phyloP scores from a whole-genome alignment of 1,140 invertebrate species.

The Streblospio benedicti region DNA sequence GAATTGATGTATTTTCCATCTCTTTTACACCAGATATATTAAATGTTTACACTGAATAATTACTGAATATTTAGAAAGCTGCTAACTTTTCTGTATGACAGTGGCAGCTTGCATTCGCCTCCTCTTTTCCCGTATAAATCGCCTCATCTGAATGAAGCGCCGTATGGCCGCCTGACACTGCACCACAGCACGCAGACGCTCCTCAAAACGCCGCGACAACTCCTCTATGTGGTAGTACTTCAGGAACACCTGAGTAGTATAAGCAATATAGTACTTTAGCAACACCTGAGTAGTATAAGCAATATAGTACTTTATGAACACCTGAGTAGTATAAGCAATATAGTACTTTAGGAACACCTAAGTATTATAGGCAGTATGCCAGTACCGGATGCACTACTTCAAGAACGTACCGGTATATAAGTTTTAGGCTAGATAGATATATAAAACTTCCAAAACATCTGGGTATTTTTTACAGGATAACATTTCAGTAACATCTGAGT shows the following conservation, averaged over 20 bases:
- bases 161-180: conserved; percentile 63
- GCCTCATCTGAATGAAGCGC: conserved; percentile 58
- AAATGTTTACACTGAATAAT: background rate
- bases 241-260: conserved; percentile 58
- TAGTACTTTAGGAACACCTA: conserved; percentile 64
- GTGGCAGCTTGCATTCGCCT: conserved; percentile 49
- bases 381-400: too few relatives aligned
- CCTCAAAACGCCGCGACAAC: conserved; percentile 67
- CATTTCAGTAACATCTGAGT: too few relatives aligned
- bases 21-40: background rate
- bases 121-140: conserved; percentile 44
- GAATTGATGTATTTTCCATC: background rate
- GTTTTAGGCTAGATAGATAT: too few relatives aligned
- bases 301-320: conserved; percentile 60
- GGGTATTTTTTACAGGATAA: too few relatives aligned
- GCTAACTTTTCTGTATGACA: conserved; percentile 33
- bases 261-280: conserved; percentile 51
- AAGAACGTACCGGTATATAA: too few relatives aligned
- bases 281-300: conserved; percentile 55
- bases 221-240: conserved; percentile 80
- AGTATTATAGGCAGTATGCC: background rate
- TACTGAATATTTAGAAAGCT: background rate
- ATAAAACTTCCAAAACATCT: too few relatives aligned
- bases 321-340: conserved; percentile 38
- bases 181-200: conserved; percentile 61